Evolutionary conservation across 2,113 vertebrate species (phyloP), one percentile per base, ranked within the genome.

Genomic region (Burhinus oedicnemus): DNA sequence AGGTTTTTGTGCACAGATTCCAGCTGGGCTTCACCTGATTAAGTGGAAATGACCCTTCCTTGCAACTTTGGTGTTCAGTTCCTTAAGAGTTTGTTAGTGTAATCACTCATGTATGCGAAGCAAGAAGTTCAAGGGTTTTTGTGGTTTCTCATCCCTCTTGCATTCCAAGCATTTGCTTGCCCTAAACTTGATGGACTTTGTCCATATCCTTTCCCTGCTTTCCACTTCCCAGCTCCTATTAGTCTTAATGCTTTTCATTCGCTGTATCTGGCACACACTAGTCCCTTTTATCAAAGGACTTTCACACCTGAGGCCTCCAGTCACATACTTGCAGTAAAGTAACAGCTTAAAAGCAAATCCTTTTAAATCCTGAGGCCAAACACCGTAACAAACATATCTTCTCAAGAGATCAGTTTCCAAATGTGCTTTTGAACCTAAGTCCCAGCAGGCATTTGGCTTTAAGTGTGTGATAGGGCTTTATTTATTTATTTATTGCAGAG

Each of bases 281-380:
- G 97, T 90, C 79, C 27, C 38, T 51, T 94, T 96, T 95, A 98
- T 98, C 97, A 97, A 97, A 98, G 94, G 88, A 92, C 78, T 93
- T 94, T 93, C 72, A 93, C 98, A 98, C 98, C 98, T 98, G 98
- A 98, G 98, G 97, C 98, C 97, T 91, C 54, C 84, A 70, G 86
- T 83, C 71, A 81, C 95, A 89, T 83, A 79, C 77, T 95, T 94
- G 91, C 91, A 96, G 94, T 95, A 94, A 98, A 97, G 95, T 94
- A 95, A 78, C 94, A 55, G 94, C 96, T 97, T 94, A 62, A 70
- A 78, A 96, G 89, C 89, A 97, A 97, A 98, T 97, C 97, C 95
- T 77, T 97, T 93, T 92, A 96, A 97, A 97, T 97, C 97, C 97
- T 83, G 93, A 79, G 91, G 96, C 97, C 96, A 95, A 97, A 96